A percentile compares a stretch with the other conserved stretches of the same genome.
phyloP scores from a whole-genome alignment of 23 tunicate species.

The Oikopleura dioica region DNA sequence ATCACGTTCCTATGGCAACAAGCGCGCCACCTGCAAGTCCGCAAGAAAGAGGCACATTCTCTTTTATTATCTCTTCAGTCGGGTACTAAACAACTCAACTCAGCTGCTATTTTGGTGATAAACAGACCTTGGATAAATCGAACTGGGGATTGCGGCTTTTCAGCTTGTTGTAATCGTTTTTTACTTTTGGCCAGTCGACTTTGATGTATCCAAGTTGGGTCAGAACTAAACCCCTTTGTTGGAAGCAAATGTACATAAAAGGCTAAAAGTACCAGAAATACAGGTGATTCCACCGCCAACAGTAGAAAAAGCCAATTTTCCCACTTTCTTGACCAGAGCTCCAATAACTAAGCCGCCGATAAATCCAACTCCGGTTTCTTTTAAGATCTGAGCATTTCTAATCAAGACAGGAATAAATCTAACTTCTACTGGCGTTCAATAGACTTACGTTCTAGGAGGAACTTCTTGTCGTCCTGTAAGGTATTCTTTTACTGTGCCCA shows the following conservation, averaged over 20 bases:
- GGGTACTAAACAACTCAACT: no score
- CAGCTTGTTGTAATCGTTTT: neutral
- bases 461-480: neutral
- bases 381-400: neutral
- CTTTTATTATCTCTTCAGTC: neutral
- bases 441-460: neutral
- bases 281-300: neutral
- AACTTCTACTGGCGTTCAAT: no score
- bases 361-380: neutral
- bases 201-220: neutral
- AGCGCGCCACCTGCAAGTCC: neutral
- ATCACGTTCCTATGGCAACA: neutral
- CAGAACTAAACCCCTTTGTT: neutral
- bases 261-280: neutral
- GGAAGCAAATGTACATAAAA: neutral
- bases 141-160: neutral
- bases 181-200: conserved; percentile 15
- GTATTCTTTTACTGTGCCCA: neutral
- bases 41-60: neutral
- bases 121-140: neutral
- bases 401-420: no score
- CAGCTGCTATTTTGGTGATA: no score
- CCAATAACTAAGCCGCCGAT: neutral
- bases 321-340: neutral
- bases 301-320: neutral